Conservation (phyloP, 2,888 invertebrate species). For the Portevinia maculata region DNA sequence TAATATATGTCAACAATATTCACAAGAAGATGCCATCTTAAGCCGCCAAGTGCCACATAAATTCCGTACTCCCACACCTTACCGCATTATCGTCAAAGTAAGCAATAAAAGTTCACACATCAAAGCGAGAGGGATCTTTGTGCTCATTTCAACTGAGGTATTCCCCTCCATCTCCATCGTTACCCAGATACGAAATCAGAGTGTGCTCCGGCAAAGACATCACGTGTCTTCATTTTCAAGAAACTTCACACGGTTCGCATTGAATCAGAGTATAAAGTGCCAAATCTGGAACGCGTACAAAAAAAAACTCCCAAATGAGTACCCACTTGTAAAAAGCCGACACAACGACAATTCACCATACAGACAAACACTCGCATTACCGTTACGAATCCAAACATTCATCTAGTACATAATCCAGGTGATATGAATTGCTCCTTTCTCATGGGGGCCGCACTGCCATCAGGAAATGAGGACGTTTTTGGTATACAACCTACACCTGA, state of each 20-base stretch:
- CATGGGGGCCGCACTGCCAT: conserved; percentile 6
- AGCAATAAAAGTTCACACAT: conserved; percentile 19
- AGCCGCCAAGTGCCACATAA: conserved; percentile 6
- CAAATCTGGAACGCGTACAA: conserved; percentile 25
- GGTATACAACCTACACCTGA: conserved; percentile 24
- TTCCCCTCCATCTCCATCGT: not conserved
- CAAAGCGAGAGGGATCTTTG: conserved; percentile 9
- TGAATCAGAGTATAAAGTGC: conserved; percentile 27
- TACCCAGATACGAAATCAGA: conserved; percentile 29
- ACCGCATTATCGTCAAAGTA: conserved; percentile 4
- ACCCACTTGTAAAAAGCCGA: conserved; percentile 19
- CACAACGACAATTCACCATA: conserved; percentile 11
- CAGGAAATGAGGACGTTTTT: conserved; percentile 47
- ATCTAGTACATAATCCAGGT: conserved; percentile 66
- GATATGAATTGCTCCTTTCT: conserved; percentile 22
- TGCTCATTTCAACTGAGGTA: conserved; percentile 5
- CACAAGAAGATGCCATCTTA: conserved; percentile 15
- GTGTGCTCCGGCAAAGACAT: conserved; percentile 5
- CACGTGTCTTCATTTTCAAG: conserved; percentile 8
- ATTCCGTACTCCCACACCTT: conserved; percentile 21
- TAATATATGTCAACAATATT: conserved; percentile 18
- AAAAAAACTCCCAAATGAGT: conserved; percentile 50
- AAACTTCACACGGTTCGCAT: not conserved
- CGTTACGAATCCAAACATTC: conserved; percentile 35
- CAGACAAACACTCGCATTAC: not conserved